Base-by-base conservation (phyloP, 1,140 invertebrate genomes). In the Drosophila elegans region DNA sequence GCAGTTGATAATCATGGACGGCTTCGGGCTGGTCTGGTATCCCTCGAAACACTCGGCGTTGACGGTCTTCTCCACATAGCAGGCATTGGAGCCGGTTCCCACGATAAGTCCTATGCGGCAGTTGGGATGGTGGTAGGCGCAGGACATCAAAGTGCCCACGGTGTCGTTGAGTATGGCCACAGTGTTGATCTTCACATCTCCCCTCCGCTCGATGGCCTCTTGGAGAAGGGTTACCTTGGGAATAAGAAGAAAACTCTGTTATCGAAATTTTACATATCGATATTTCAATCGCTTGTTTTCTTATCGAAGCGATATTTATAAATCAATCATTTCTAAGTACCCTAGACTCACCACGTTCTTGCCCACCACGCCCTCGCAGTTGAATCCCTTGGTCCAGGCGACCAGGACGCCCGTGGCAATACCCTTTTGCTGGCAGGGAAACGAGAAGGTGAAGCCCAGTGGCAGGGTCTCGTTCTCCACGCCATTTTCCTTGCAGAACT, bases 401-500 rank as follows among this genome's bases (percentile, higher is more conserved):
- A 97, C 96, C 34, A 99, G 94, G 27, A 95, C 93, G 10, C 97
- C 99, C 56, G 96, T 96, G 3, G 96, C 97, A 3, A 99, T 94
- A 1, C 98, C 98, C 53, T 96, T 93, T 92, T 99, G 98, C 34
- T 94, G 94, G 91, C 98, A 95, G 0, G 99, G 99, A 92, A 99
- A 99, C 75, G 98, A 99, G 93, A 99, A 99, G 0, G 99, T 99
- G 93, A 99, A 99, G 0, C 99, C 99, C 36, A 99, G 36, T 0
- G 82, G 66, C 7, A 79, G 7, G 2, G 52, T 4, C 94, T 97
- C 96, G 0, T 39, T 74, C 46, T 95, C 93, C 64, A 97, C 91
- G 5, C 95, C 94, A 34, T 96, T 93, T n/a, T 96, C 94, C 41
- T 95, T 96, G 93, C 83, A 99, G 91, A 99, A 99, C 62, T 96